A percentile compares a stretch with the other conserved stretches of the same genome.
Conservation (phyloP, 2,113 vertebrate species). For the Triplophysa dalaica region DNA sequence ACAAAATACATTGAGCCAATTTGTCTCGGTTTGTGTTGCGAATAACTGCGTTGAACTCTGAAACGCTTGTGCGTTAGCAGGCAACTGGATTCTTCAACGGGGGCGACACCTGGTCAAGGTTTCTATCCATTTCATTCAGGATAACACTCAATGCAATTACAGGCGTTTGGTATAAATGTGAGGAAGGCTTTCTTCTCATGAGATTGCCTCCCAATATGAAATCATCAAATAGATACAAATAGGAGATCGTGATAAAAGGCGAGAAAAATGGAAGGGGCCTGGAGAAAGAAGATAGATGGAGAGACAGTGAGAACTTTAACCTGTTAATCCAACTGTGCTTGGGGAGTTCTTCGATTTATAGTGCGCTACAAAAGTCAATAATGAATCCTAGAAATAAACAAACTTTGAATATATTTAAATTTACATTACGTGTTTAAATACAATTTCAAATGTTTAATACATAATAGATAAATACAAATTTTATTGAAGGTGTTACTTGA, state of each 20-base stretch:
- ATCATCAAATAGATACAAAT: conserved; percentile 29
- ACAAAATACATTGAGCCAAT: conserved; percentile 22
- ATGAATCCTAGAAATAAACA: too few relatives aligned
- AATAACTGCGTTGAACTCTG: conserved; percentile 3
- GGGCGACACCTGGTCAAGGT: conserved; percentile 47
- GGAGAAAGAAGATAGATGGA: not conserved
- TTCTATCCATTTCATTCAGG: conserved; percentile 32
- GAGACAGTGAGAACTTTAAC: conserved; percentile 18
- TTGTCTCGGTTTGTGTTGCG: conserved; percentile 25
- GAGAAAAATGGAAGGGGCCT: conserved; percentile 2
- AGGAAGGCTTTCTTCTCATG: conserved; percentile 52
- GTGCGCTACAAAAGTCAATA: too few relatives aligned
- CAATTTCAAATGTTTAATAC: too few relatives aligned
- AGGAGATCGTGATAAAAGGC: conserved; percentile 21
- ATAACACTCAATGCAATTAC: conserved; percentile 52
- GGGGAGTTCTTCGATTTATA: too few relatives aligned
- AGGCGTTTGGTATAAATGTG: conserved; percentile 35
- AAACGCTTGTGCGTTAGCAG: not conserved
- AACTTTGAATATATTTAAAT: too few relatives aligned
- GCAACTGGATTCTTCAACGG: conserved; percentile 36
- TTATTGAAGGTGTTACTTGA: too few relatives aligned
- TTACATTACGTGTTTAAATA: too few relatives aligned
- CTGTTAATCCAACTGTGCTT: conserved; percentile 15
- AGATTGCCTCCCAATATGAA: conserved; percentile 44
- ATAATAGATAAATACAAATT: too few relatives aligned